Percentiles rank a stretch among this genome's conserved stretches.
phyloP scores from a whole-genome alignment of 2,113 vertebrate species.

The Erythrocebus patas region DNA sequence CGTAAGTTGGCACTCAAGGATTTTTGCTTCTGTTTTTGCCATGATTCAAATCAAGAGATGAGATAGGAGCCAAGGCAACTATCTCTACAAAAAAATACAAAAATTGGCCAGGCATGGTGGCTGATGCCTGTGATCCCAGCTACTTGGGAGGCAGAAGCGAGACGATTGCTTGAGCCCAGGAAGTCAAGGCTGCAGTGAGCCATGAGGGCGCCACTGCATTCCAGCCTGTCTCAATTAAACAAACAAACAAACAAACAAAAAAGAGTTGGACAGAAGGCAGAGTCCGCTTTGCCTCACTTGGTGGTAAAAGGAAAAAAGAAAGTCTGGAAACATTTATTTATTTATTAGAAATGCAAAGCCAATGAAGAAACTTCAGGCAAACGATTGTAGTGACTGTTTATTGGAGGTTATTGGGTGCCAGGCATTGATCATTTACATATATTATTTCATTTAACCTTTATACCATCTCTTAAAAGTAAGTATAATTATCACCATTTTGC shows the following conservation, averaged over 20 bases:
- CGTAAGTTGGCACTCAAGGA: fast-evolving
- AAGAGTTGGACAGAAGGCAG: not conserved
- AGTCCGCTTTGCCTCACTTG: not conserved
- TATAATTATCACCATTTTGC: not conserved
- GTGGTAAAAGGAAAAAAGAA: not conserved
- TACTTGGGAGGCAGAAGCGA: no score
- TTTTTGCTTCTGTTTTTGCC: not conserved
- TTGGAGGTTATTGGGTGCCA: not conserved
- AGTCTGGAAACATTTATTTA: not conserved
- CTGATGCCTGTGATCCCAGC: no score
- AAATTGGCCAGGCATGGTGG: no score
- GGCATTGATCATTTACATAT: not conserved
- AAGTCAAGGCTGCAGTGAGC: no score
- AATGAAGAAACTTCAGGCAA: not conserved
- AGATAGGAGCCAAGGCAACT: not conserved
- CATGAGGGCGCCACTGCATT: no score
- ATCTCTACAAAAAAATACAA: no score
- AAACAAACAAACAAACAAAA: no score
- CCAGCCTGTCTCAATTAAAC: no score
- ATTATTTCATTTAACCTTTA: not conserved
- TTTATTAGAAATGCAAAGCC: not conserved
- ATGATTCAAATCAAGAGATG: not conserved
- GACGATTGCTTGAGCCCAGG: no score
- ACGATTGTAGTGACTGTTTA: fast-evolving
- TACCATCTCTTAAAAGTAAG: not conserved